Base-by-base conservation (phyloP, 2,888 invertebrate genomes). In the Nomada fucata region DNA sequence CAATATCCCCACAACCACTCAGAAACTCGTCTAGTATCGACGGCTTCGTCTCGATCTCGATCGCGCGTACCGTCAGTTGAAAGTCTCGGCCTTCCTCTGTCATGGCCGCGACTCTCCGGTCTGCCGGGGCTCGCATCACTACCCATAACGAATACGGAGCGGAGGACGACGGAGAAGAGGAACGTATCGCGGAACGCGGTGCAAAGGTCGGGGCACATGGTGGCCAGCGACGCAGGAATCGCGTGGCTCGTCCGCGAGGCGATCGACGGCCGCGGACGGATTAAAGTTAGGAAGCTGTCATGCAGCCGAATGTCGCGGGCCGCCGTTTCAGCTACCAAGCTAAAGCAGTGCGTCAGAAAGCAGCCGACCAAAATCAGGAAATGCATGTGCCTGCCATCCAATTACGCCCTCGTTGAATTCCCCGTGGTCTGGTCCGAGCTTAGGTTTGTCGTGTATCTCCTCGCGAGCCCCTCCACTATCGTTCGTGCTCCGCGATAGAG, bases 391-490 rank as follows among this genome's bases (percentile, higher is more conserved):
- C 94, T 95, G 82, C 95, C 96, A 86, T 95, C 95, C 93, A 94
- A 95, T 93, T 94, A 95, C 91, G 95, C 95, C 84, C 94, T 95
- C 85, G 95, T 95, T 83, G 95, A 96, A 91, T 96, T 96, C 92
- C 96, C 96, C 76, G 93, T 95, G 63, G 95, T 96, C 90, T 96
- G 96, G 96, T 95, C 95, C 90, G 96, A 96, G 92, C 94, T 96
- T 85, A 95, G 93, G 91, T 91, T 71, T 42, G 87, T 82, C 42
- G 61, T 59, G 44, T 15, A 11, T n/a, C 36, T 3, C 23, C 13
- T 7, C 18, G 9, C 3, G 18, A 13, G 4, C 23, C 68, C 23
- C 26, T 13, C 52, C 23, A 29, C 55, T 29, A 55, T 55, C 15
- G 15, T 47, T 47, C n/a, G 13, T 42, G 3, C 44, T 18, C 20